Base-by-base conservation (phyloP, 2,797 vertebrate species). In the Ptychobarbus kaznakovi region DNA sequence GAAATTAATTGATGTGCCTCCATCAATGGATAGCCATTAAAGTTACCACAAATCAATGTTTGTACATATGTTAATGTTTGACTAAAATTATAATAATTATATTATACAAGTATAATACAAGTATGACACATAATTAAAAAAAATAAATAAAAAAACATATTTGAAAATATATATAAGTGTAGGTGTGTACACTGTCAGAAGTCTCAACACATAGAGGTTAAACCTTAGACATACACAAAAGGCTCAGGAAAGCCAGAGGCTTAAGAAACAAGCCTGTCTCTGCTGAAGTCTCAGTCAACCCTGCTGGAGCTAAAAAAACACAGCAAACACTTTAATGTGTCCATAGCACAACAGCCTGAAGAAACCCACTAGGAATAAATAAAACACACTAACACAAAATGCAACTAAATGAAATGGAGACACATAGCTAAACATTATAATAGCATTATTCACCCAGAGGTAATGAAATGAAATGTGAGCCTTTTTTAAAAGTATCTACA, bases 301-400 rank as follows among this genome's bases (percentile, higher is more conserved):
- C 11, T 79, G 51, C 65, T 73, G 16, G 73, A 63, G 53, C 70
- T 74, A 2, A 61, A n/a, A 58, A n/a, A 11, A 87, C 81, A 84
- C 63, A 16, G 40, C 51, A 35, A 51, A 63, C 16, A 51, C 42
- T 63, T 84, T 63, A 80, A 76, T 35, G 86, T 78, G 72, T 61
- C 74, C 32, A 53, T 40, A 38, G 68, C 49, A 82, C 28, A 85
- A 58, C 35, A 51, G 84, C 49, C 40, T 65, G 35, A 56, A 28
- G 65, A 86, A 38, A 70, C 56, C 18, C 8, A n/a, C 15, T 35
- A 46, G 58, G 28, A 66, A 81, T 53, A 46, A 44, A 78, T 53
- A 1, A 20, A 22, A 49, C 18, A 72, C 20, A 49, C 15, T 20
- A 44, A 77, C 9, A n/a, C 73, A 76, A 28, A 87, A 77, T 16